phyloP scores from a whole-genome alignment of 2,113 vertebrate genomes.

The Phylloscopus trochiloides region DNA sequence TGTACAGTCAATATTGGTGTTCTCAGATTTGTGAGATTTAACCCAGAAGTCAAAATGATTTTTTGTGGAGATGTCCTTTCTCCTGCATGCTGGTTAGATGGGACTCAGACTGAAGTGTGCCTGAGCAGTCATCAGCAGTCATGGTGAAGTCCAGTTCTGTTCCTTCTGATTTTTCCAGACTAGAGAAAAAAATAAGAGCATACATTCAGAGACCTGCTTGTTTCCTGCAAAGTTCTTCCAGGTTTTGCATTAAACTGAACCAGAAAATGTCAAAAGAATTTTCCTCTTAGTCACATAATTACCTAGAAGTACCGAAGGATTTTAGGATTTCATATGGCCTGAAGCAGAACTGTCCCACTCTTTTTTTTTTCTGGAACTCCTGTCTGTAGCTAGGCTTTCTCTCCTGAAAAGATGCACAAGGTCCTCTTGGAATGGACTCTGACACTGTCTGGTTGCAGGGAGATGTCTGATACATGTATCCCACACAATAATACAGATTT shows the following conservation, averaged over 20 bases:
- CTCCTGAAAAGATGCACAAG: not conserved
- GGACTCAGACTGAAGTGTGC: not conserved
- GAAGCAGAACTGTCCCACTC: not conserved
- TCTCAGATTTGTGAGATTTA: not conserved
- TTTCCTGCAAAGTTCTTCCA: not conserved
- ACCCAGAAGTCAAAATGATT: not conserved
- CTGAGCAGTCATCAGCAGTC: not conserved
- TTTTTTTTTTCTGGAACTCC: not conserved
- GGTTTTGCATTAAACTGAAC: not conserved
- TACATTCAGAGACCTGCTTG: not conserved
- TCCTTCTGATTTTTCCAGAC: not conserved
- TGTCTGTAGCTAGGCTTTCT: not conserved
- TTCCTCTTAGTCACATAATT: not conserved
- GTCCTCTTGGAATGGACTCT: not conserved
- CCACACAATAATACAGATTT: not conserved
- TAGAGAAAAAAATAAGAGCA: not conserved
- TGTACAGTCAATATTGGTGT: not conserved
- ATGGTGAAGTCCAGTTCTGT: not conserved
- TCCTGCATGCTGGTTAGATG: not conserved
- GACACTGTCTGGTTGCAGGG: not conserved
- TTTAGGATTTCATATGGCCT: not conserved
- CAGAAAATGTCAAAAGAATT: not conserved
- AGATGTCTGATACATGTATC: not conserved
- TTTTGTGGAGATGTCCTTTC: not conserved
- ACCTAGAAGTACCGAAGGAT: not conserved